Base-by-base conservation (phyloP, 2,113 vertebrate genomes). In the Girardinichthys multiradiatus region DNA sequence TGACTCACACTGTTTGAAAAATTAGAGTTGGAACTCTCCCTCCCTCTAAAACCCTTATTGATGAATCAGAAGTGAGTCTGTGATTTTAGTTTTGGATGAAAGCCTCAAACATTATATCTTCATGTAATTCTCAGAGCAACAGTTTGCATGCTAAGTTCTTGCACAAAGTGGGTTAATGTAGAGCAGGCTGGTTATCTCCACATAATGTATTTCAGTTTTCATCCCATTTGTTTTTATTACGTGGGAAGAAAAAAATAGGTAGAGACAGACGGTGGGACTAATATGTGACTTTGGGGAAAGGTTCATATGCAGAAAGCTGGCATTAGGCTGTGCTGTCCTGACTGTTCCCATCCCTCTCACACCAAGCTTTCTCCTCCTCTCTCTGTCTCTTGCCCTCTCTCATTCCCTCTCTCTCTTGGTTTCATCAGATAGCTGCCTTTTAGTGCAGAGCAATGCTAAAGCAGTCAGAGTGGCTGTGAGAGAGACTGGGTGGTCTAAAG, bases 391-490 rank as follows among this genome's bases (percentile, higher is more conserved):
- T 10, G 0, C 73, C 76, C 70, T 76, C 71, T 77, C 57, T 64
- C 33, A 58, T 12, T 30, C 12, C 57, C 68, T 62, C 28, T 62
- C 74, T 48, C 19, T 72, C 80, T 79, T 81, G 72, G 75, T 61
- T 82, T 70, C 68, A 90, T 93, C 88, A 84, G 89, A 91, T 90
- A 86, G 79, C 69, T 72, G 84, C 81, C 90, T 88, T 88, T 91
- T 85, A 91, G 86, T 86, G 77, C 81, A 84, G 76, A 81, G 80
- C 81, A 71, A 79, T 87, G 89, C 89, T 90, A 89, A 91, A 91
- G 87, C 70, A 84, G 87, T 77, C 71, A 72, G 69, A 83, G 88
- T 77, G 81, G 65, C 74, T 81, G 81, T 57, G 77, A 86, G 79
- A 81, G 70, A 70, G 78, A 82, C 74, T 39, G 84, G 76, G 85